Evolutionary conservation across 2,888 invertebrate genomes (phyloP).

Genomic region (Idaea straminata): DNA sequence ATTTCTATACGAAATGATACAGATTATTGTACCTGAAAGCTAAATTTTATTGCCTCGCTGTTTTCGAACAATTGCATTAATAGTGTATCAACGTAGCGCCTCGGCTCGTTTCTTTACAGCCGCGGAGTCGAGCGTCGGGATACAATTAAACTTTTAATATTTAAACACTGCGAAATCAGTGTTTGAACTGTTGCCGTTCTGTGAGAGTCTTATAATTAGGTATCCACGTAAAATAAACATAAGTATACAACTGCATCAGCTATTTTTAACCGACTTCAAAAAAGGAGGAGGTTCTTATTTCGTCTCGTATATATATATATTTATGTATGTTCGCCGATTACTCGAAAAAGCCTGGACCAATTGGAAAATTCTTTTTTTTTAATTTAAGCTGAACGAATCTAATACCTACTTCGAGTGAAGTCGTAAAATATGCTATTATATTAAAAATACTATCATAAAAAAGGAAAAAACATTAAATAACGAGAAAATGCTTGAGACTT

Average conservation of each 20-base stretch:
- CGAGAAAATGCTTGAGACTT: neutral
- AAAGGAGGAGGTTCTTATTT: too few relatives aligned
- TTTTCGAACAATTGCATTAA: slow-evolving; percentile 79
- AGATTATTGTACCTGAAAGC: slow-evolving; percentile 73
- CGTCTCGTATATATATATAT: too few relatives aligned
- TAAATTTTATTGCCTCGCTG: slow-evolving; percentile 72
- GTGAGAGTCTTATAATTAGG: slow-evolving; percentile 3
- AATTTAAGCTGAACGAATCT: too few relatives aligned
- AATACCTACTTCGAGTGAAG: neutral
- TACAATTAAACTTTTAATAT: slow-evolving; percentile 75
- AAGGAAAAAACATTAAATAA: neutral
- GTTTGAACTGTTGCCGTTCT: slow-evolving; percentile 38
- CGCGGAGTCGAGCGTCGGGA: slow-evolving; percentile 52
- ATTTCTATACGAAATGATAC: slow-evolving; percentile 65
- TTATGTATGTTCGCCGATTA: too few relatives aligned
- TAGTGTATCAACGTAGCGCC: slow-evolving; percentile 73
- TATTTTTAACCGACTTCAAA: too few relatives aligned
- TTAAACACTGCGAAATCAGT: slow-evolving; percentile 61
- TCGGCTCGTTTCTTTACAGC: slow-evolving; percentile 67
- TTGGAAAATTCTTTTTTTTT: too few relatives aligned
- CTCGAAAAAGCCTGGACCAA: too few relatives aligned
- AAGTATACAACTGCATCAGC: neutral
- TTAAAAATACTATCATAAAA: neutral
- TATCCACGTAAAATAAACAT: slow-evolving; percentile 4
- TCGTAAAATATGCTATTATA: neutral